Evolutionary conservation across 2,888 invertebrate species (phyloP).

Genomic region (Apodemia mormo): DNA sequence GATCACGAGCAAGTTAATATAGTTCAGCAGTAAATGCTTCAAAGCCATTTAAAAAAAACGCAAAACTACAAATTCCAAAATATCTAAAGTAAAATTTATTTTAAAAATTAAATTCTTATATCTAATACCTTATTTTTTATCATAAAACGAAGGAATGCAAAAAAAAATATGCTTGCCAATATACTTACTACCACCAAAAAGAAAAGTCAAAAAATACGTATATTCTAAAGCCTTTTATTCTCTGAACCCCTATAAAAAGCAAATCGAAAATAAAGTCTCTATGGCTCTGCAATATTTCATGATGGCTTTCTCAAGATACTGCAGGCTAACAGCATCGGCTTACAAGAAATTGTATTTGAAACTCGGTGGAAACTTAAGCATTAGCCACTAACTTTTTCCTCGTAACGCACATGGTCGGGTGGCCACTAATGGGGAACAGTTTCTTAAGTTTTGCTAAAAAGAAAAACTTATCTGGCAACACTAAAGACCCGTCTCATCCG

Average conservation of each 20-base stretch:
- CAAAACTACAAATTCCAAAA: too few species aligned
- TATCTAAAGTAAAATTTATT: too few species aligned
- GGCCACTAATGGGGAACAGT: constrained; percentile 69
- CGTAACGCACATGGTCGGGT: constrained; percentile 66
- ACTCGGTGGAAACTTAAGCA: constrained; percentile 66
- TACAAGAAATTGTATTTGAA: constrained; percentile 63
- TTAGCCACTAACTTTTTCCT: constrained; percentile 66
- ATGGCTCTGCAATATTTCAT: constrained; percentile 15
- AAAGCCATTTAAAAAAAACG: too few species aligned
- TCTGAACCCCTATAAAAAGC: not conserved
- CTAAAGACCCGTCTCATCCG: constrained; percentile 56
- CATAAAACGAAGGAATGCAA: too few species aligned
- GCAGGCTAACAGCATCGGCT: constrained; percentile 25
- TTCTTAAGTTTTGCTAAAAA: constrained; percentile 51
- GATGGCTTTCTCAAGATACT: constrained; percentile 14
- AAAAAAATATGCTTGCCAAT: too few species aligned
- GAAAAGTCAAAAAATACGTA: too few species aligned
- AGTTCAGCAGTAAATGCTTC: too few species aligned
- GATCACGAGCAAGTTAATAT: too few species aligned
- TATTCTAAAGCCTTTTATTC: not conserved
- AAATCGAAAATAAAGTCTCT: not conserved
- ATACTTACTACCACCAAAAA: too few species aligned
- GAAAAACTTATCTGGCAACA: constrained; percentile 39
- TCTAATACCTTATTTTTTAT: too few species aligned
- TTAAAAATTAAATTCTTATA: too few species aligned